phyloP scores from a whole-genome alignment of 2,797 vertebrate genomes.

The Chloroceryle amazona region DNA sequence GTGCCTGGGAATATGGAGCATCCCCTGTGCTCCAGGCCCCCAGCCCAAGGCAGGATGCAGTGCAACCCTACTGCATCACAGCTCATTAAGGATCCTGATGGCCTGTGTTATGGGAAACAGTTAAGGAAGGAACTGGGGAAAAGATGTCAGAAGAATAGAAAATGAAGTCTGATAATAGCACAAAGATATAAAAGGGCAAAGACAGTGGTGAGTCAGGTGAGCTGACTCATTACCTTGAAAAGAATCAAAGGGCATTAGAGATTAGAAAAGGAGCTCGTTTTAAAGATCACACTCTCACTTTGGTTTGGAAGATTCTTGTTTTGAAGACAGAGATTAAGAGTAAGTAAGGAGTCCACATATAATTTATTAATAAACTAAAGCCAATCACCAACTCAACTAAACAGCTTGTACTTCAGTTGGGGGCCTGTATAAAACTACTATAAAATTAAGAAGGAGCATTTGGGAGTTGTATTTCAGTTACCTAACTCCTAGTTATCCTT shows the following conservation, averaged over 20 bases:
- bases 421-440: not conserved
- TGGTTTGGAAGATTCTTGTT: not conserved
- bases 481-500: not conserved
- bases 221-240: not conserved
- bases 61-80: not conserved
- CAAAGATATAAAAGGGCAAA: not conserved
- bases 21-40: not conserved
- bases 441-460: not conserved
- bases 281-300: not conserved
- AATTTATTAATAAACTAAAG: not conserved
- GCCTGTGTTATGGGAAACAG: not conserved
- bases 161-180: constrained; percentile 30
- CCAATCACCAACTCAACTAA: not conserved
- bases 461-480: not conserved
- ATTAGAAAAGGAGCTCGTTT: not conserved
- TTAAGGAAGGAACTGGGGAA: not conserved
- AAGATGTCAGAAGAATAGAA: constrained; percentile 12
- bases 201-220: constrained; percentile 7
- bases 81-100: not conserved
- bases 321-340: not conserved
- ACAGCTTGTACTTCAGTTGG: not conserved
- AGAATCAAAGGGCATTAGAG: constrained; percentile 1
- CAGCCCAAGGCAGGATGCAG: not conserved
- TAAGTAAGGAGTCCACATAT: not conserved
- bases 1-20: fast-evolving